phyloP scores from a whole-genome alignment of 2,797 vertebrate species.

The Scolopax rusticola region DNA sequence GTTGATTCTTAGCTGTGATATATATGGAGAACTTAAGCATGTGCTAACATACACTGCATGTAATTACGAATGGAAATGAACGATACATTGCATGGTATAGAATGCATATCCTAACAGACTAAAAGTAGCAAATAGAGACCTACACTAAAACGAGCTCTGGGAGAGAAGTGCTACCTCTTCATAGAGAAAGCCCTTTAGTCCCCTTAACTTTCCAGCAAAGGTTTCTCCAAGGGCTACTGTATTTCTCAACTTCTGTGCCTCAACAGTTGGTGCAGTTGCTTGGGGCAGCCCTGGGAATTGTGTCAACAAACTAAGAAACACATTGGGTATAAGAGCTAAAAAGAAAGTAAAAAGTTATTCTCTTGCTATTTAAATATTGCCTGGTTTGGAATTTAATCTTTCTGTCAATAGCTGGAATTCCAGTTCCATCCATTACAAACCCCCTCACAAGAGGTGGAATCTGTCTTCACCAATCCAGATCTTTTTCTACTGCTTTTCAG shows the following conservation, averaged over 20 bases:
- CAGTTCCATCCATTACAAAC: fast-evolving
- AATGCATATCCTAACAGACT: not conserved
- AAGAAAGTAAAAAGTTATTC: not conserved
- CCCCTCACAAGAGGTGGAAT: not conserved
- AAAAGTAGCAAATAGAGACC: not conserved
- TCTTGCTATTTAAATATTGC: not conserved
- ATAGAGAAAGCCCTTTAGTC: not conserved
- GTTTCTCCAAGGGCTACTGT: not conserved
- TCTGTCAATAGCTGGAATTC: not conserved
- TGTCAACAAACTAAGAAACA: not conserved
- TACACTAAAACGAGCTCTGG: not conserved
- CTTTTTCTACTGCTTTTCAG: not conserved
- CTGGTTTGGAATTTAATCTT: not conserved
- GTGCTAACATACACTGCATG: not conserved
- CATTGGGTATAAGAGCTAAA: not conserved
- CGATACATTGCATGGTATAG: not conserved
- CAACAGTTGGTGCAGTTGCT: not conserved
- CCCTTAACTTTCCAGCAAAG: not conserved
- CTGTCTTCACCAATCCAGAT: not conserved
- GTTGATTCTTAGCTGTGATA: not conserved
- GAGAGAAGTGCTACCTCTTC: not conserved
- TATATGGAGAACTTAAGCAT: not conserved
- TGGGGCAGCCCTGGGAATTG: not conserved
- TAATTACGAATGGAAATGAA: not conserved
- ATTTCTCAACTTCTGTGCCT: not conserved